Conservation (phyloP, 2,888 invertebrate genomes). For the Orthonychiurus folsomi region DNA sequence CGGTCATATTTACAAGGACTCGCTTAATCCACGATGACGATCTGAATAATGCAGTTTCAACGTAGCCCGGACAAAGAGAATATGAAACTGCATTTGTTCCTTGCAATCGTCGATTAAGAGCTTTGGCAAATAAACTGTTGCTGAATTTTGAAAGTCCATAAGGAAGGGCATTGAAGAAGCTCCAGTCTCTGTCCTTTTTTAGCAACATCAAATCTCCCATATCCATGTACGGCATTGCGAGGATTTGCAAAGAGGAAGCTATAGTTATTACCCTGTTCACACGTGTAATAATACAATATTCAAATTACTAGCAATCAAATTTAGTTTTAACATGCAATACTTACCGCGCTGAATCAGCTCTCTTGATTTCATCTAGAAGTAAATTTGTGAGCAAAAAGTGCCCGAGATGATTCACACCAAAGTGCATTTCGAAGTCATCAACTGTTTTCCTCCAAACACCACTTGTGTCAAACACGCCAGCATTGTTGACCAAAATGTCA, state of each 20-base stretch:
- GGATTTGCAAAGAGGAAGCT: slow-evolving; percentile 37
- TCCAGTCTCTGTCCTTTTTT: slow-evolving; percentile 45
- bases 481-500: slow-evolving; percentile 42
- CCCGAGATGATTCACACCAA: slow-evolving; percentile 75
- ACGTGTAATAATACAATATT: neutral
- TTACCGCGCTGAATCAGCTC: slow-evolving; percentile 57
- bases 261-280: slow-evolving; percentile 6
- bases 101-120: slow-evolving; percentile 53
- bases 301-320: neutral
- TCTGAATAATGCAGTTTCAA: slow-evolving; percentile 9
- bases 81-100: slow-evolving; percentile 56
- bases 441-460: slow-evolving; percentile 48
- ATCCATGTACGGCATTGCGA: slow-evolving; percentile 59
- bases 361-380: slow-evolving; percentile 58
- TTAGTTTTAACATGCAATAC: neutral
- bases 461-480: slow-evolving; percentile 53
- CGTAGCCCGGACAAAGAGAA: slow-evolving; percentile 50
- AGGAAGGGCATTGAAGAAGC: slow-evolving; percentile 12
- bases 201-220: slow-evolving; percentile 59
- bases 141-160: slow-evolving; percentile 71
- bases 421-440: slow-evolving; percentile 70
- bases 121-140: slow-evolving; percentile 61
- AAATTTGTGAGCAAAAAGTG: slow-evolving; percentile 78
- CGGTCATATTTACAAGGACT: neutral
- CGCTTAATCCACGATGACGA: neutral